Evolutionary conservation across 2,888 invertebrate species (phyloP), one percentile per base, ranked within the genome.

Genomic region (Cephus pygmeus): DNA sequence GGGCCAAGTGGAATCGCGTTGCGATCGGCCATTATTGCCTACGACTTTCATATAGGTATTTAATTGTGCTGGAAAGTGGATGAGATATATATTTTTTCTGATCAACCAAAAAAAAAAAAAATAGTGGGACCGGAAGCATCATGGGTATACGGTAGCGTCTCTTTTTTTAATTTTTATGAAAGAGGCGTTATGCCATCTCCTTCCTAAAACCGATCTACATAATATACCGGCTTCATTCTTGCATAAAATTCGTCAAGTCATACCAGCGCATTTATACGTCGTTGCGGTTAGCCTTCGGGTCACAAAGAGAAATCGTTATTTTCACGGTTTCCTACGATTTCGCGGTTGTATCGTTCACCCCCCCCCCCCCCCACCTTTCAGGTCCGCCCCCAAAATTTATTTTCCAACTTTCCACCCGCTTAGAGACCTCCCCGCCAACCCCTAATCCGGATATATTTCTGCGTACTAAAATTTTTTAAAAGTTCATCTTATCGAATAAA

Each of bases 251-350:
- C 79, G 75, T 74, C 80, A 77, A 86, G 85, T 90, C 88, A 89
- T 85, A 87, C 82, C 82, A 82, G 74, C 80, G 80, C 34, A 30
- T 30, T 34, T 33, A 30, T 33, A 30, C 35, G 74, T 34, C 15
- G 35, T 12, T 34, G 74, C 36, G 34, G 34, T 87, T 85, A 85
- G 83, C 81, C 83, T 78, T 85, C 84, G 81, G 56, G 82, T 84
- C 83, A 83, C 87, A 88, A 88, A 82, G 85, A 86, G 86, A 87
- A 88, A 89, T 88, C 85, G 88, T 89, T 89, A 89, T 88, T 89
- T 90, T 90, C 89, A 90, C 88, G 89, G 88, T 82, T 86, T 80
- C 79, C 79, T 77, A 85, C 83, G 86, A 90, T 90, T 90, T 89
- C 86, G 88, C 88, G 88, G 85, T 87, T 84, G 77, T 82, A 84